phyloP scores from a whole-genome alignment of 2,888 invertebrate species.

The Parnassius mnemosyne region DNA sequence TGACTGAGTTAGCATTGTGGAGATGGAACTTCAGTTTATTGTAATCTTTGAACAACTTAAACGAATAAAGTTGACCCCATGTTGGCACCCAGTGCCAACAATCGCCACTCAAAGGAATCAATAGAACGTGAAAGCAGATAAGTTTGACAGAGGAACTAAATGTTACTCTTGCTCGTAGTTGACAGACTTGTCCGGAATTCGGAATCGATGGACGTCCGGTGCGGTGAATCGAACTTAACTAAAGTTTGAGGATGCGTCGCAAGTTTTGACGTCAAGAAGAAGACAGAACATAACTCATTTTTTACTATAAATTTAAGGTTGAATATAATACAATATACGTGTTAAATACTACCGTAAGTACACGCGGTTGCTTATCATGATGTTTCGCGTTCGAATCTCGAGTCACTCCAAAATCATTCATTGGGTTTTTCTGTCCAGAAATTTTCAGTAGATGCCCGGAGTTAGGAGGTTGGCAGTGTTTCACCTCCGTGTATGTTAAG shows the following conservation, averaged over 20 bases:
- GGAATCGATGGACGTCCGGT: constrained; percentile 18
- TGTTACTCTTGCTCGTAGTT: constrained; percentile 20
- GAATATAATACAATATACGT: too few relatives aligned
- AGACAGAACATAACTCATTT: neutral
- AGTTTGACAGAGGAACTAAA: constrained; percentile 23
- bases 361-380: too few relatives aligned
- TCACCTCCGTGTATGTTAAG: too few relatives aligned
- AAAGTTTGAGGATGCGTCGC: neutral
- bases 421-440: too few relatives aligned
- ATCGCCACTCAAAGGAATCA: constrained; percentile 41
- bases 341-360: too few relatives aligned
- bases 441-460: too few relatives aligned
- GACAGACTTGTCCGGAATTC: constrained; percentile 24
- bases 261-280: constrained; percentile 8
- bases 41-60: constrained; percentile 7
- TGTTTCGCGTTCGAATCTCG: too few relatives aligned
- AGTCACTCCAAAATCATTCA: too few relatives aligned
- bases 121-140: constrained; percentile 31
- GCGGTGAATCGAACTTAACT: constrained; percentile 21
- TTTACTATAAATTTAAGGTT: too few relatives aligned
- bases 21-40: constrained; percentile 1
- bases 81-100: constrained; percentile 14
- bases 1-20: neutral
- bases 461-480: too few relatives aligned
- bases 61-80: constrained; percentile 8